Evolutionary conservation across 2,113 vertebrate species (phyloP), one percentile per base, ranked within the genome.

Genomic region (Macrotis lagotis): DNA sequence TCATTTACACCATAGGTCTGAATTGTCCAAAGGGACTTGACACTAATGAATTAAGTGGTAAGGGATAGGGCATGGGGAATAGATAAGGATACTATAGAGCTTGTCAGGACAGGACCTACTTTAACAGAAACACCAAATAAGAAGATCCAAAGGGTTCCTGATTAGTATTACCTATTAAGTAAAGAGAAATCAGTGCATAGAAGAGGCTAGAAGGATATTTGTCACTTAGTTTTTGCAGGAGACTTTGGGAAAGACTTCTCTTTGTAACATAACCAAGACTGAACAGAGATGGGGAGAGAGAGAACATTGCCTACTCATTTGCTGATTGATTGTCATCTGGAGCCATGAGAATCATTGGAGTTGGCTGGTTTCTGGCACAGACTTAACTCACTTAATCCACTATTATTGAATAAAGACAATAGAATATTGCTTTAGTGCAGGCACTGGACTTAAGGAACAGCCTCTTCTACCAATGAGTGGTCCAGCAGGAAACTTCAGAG

Each of bases 201-300:
- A 0, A 0, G 52, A 47, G 8, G 7, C 1, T 0, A 0, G 6
- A 95, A 55, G 50, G 88, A 92, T 91, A 0, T 0, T 95, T 0
- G 25, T 48, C 2, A 50, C 28, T 48, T 50, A 90, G 25, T 47
- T 16, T 0, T 0, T 1, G 55, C 89, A 94, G 93, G 94, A 92
- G 90, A 55, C 51, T 1, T 50, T 31, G 92, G 26, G 3, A 93
- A 92, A 31, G 31, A 91, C 94, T 91, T n/a, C 0, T 50, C 25
- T n/a, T 48, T 92, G 89, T 5, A 52, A 90, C 52, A 95, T 89
- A 92, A 91, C 88, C 55, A 48, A 92, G 91, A 88, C 92, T 88
- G 95, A n/a, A 11, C 1, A 50, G 92, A 95, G 52, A 0, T 0
- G 94, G 25, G 0, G 7, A 0, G 94, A 88, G 93, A 88, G 88